phyloP scores from a whole-genome alignment of 2,888 invertebrate genomes.

The Carpatolechia fugitivella region DNA sequence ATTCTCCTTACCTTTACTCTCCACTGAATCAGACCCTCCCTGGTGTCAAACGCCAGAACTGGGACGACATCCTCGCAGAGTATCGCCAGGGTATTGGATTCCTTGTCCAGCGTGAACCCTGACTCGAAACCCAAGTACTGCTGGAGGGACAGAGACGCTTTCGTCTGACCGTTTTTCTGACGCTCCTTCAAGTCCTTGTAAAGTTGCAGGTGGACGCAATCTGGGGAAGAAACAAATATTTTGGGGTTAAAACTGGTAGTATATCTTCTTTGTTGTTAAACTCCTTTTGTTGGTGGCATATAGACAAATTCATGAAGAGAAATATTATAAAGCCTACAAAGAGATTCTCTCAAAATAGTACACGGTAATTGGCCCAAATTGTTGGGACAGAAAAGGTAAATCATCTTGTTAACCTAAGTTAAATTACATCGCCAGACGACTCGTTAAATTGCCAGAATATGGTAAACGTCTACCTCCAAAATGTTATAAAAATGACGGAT shows the following conservation, averaged over 20 bases:
- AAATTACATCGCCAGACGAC: no score
- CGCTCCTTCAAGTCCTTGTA: constrained; percentile 93
- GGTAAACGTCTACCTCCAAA: no score
- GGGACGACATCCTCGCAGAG: constrained; percentile 93
- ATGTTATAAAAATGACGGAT: no score
- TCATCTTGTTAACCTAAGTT: no score
- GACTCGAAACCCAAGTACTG: constrained; percentile 93
- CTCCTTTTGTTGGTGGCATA: no score
- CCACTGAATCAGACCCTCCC: constrained; percentile 93
- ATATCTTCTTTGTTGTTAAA: no score
- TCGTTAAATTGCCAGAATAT: no score
- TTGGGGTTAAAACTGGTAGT: neutral
- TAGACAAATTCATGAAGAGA: no score
- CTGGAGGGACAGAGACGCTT: constrained; percentile 91
- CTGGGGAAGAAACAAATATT: constrained; percentile 76
- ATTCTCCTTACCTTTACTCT: constrained; percentile 75
- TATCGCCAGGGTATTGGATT: constrained; percentile 93
- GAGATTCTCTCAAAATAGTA: no score
- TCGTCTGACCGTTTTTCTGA: constrained; percentile 92
- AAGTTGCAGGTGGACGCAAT: constrained; percentile 92
- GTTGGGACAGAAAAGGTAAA: no score
- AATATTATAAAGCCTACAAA: no score
- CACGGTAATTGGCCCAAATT: no score
- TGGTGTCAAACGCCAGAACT: constrained; percentile 91
- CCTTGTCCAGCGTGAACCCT: constrained; percentile 93